Evolutionary conservation across 2,888 invertebrate genomes (phyloP).

Genomic region (Calliopum simillimum): DNA sequence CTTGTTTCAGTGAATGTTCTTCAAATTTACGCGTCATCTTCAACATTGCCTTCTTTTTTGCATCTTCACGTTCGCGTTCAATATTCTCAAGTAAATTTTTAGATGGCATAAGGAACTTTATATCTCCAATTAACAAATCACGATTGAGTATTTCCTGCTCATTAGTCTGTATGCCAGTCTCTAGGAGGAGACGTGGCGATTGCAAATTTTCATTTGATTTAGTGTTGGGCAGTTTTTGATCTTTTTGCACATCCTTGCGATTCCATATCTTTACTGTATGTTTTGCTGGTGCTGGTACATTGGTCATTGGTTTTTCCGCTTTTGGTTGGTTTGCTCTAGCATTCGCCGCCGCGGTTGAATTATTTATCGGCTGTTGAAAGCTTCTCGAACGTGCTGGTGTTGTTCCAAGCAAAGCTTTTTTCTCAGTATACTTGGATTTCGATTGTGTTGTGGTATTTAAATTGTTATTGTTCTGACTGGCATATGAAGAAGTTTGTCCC

Average conservation of each 20-base stretch:
- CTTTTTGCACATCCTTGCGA: conserved; percentile 18
- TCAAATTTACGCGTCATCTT: conserved; percentile 52
- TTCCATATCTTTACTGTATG: conserved; percentile 15
- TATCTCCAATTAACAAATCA: conserved; percentile 53
- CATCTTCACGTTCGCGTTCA: conserved; percentile 48
- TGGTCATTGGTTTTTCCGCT: background rate
- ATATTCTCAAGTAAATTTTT: conserved; percentile 49
- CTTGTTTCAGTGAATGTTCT: conserved; percentile 53
- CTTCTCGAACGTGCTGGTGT: conserved; percentile 26
- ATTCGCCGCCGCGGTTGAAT: background rate
- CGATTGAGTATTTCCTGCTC: conserved; percentile 58
- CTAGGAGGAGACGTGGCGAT: conserved; percentile 21
- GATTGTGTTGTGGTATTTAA: background rate
- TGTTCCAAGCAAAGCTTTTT: conserved; percentile 6
- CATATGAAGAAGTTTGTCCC: no score
- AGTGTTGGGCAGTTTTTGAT: conserved; percentile 3
- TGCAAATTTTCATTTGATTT: conserved; percentile 24
- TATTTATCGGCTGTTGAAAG: background rate
- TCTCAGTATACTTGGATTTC: conserved; percentile 37
- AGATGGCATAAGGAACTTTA: conserved; percentile 54
- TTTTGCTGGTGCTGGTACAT: background rate
- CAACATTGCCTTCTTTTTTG: conserved; percentile 42
- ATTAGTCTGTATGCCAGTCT: conserved; percentile 54
- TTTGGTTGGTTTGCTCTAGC: background rate
- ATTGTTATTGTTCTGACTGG: conserved; percentile 15